Conservation (phyloP, 2,888 invertebrate genomes). For the Ichneumoninae sp. region DNA sequence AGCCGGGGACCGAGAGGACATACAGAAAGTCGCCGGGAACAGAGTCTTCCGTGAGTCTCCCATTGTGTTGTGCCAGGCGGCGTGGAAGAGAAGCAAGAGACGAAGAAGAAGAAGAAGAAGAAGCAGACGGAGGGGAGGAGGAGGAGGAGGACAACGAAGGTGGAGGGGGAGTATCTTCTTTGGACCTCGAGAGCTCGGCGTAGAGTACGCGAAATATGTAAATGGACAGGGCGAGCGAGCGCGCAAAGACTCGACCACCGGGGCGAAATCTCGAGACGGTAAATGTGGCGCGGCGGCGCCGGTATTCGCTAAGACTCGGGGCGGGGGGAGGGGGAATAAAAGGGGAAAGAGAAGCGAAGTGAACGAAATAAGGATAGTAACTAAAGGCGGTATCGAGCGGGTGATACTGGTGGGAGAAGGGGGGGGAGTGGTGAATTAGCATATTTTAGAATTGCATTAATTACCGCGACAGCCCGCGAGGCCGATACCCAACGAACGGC, state of each 20-base stretch:
- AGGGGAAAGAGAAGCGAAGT: conserved; percentile 16
- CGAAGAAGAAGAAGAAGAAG: conserved; percentile 54
- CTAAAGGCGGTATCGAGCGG: conserved; percentile 55
- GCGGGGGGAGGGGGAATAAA: conserved; percentile 10
- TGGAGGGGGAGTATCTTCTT: conserved; percentile 55
- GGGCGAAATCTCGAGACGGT: conserved; percentile 76
- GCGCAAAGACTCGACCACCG: conserved; percentile 69
- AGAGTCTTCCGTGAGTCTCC: conserved; percentile 44
- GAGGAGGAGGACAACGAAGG: conserved; percentile 23
- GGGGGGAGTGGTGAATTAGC: conserved; percentile 73
- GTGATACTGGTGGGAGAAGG: conserved; percentile 37
- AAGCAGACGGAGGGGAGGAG: conserved; percentile 33
- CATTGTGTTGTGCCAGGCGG: conserved; percentile 56
- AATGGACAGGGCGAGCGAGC: conserved; percentile 66
- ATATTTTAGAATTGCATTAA: conserved; percentile 79
- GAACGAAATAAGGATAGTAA: conserved; percentile 28
- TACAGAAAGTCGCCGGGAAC: conserved; percentile 40
- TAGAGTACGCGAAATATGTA: conserved; percentile 74
- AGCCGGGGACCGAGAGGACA: conserved; percentile 21
- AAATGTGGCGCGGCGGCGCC: conserved; percentile 70
- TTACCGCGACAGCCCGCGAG: conserved; percentile 70
- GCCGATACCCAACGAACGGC: conserved; percentile 48
- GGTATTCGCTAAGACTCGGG: conserved; percentile 56
- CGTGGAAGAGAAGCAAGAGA: conserved; percentile 28
- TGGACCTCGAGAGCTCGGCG: conserved; percentile 57